Conservation (phyloP, 30 jellyfish, hydroid and myxozoan species). For the Pelagia noctiluca region DNA sequence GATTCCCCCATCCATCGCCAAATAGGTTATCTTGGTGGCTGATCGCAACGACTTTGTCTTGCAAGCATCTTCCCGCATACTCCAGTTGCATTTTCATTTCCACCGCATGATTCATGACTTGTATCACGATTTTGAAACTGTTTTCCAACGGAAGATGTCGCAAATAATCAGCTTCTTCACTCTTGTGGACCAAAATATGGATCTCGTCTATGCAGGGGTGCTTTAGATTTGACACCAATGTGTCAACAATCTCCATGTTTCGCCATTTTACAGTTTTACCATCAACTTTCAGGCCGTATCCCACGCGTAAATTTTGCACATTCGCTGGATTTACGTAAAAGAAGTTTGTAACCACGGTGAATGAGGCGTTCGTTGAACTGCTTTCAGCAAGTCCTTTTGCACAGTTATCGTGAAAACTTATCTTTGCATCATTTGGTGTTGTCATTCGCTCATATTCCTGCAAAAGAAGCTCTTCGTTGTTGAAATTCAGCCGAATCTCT, state of each 20-base stretch:
- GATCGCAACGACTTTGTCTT: conserved; percentile 18
- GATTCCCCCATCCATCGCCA: conserved; percentile 62
- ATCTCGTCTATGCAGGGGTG: conserved; percentile 10
- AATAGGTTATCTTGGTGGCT: conserved; percentile 40
- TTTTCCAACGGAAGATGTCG: conserved; percentile 17
- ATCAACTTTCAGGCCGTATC: too few relatives aligned
- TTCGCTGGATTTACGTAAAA: too few relatives aligned
- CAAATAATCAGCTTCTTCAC: conserved; percentile 28
- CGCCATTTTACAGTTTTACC: conserved; percentile 41
- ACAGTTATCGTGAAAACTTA: too few relatives aligned
- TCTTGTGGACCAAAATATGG: conserved; percentile 26
- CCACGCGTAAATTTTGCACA: too few relatives aligned
- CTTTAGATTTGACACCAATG: conserved; percentile 39
- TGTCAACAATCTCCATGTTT: conserved; percentile 24
- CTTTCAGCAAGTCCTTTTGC: too few relatives aligned
- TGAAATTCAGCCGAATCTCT: too few relatives aligned
- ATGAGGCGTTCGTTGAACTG: too few relatives aligned
- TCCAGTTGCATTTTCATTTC: not conserved
- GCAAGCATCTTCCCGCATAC: conserved; percentile 36
- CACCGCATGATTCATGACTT: conserved; percentile 6
- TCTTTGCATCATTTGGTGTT: too few relatives aligned
- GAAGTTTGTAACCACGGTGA: too few relatives aligned
- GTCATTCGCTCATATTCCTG: too few relatives aligned
- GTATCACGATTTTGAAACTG: conserved; percentile 46
- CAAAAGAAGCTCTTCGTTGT: too few relatives aligned